A percentile compares a stretch with the other conserved stretches of the same genome.
phyloP scores from a whole-genome alignment of 2,888 invertebrate genomes.

The Drosophila macrospina region DNA sequence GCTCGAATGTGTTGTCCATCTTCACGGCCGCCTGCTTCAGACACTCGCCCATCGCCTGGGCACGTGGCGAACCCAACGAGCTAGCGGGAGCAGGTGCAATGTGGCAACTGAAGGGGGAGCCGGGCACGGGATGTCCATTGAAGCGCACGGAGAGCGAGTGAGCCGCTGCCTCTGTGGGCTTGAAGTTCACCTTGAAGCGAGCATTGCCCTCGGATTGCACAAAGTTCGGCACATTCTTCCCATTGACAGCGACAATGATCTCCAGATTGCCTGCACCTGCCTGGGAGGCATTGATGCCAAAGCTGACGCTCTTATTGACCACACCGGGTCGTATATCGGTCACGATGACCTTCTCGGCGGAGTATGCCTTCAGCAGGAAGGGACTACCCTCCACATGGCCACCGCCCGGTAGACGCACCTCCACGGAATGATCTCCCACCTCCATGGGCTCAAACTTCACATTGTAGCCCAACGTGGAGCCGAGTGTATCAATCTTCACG shows the following conservation, averaged over 20 bases:
- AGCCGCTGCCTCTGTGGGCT: slow-evolving; percentile 96
- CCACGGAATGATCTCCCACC: slow-evolving; percentile 97
- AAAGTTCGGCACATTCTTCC: slow-evolving; percentile 98
- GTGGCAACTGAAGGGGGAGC: slow-evolving; percentile 97
- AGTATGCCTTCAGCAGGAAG: slow-evolving; percentile 97
- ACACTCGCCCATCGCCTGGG: slow-evolving; percentile 85
- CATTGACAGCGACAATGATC: slow-evolving; percentile 98
- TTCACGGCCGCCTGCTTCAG: slow-evolving; percentile 85
- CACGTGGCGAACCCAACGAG: slow-evolving; percentile 87
- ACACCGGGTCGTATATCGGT: slow-evolving; percentile 96
- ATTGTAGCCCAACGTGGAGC: slow-evolving; percentile 85
- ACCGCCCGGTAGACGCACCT: slow-evolving; percentile 88
- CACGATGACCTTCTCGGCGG: slow-evolving; percentile 96
- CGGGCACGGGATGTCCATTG: slow-evolving; percentile 91
- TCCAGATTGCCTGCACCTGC: slow-evolving; percentile 98
- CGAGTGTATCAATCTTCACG: slow-evolving; percentile 86
- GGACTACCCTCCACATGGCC: slow-evolving; percentile 97
- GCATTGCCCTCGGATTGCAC: slow-evolving; percentile 99
- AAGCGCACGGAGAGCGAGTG: slow-evolving; percentile 96
- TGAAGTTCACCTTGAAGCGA: slow-evolving; percentile 97
- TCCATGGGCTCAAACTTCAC: slow-evolving; percentile 93
- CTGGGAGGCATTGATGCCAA: slow-evolving; percentile 94
- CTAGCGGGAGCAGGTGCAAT: slow-evolving; percentile 87
- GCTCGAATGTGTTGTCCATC: slow-evolving; percentile 87
- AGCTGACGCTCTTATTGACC: slow-evolving; percentile 96